Evolutionary conservation across 1,140 invertebrate species (phyloP), one percentile per base, ranked within the genome.

Genomic region (Chymomyza costata): DNA sequence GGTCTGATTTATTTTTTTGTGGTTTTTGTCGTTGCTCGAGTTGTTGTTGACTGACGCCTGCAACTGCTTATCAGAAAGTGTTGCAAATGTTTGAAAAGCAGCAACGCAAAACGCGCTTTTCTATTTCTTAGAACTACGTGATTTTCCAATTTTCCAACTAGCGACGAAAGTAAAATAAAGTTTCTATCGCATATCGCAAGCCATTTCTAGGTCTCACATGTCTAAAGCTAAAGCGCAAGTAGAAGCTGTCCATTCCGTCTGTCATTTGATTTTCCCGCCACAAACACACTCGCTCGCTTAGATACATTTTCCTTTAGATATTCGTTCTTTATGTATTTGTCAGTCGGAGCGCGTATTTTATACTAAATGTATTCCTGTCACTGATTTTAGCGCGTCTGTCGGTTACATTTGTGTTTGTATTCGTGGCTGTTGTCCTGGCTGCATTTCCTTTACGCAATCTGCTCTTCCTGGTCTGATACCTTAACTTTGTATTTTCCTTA

Each of bases 81-180:
- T n/a, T n/a, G n/a, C n/a, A n/a, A 28, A 28, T 28, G 25, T 28
- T 28, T 6, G 25, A 28, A 28, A 28, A 28, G 25, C 25, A 28
- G 25, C 5, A 28, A 51, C 57, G 58, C 71, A 70, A 65, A 53
- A 55, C 73, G 67, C 59, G 67, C 56, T 64, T 80, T 78, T 80
- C 67, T 67, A 80, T 71, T 78, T 71, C 63, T 55, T 59, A 58
- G 52, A 63, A 46, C 58, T 71, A 78, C 71, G 71, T 78, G 71
- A 78, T 78, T 80, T 80, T 57, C 66, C 57, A 76, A 67, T 80
- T 80, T 78, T 65, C 67, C 76, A 80, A 80, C 71, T 80, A 71
- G 39, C 49, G 45, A 47, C 53, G 18, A 66, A 76, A 76, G 71
- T 71, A 66, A 59, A 76, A 57, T 80, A 66, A 28, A 38, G 35